Evolutionary conservation across 2,113 vertebrate species (phyloP), one percentile per base, ranked within the genome.

Genomic region (Pomatostomus ruficeps): DNA sequence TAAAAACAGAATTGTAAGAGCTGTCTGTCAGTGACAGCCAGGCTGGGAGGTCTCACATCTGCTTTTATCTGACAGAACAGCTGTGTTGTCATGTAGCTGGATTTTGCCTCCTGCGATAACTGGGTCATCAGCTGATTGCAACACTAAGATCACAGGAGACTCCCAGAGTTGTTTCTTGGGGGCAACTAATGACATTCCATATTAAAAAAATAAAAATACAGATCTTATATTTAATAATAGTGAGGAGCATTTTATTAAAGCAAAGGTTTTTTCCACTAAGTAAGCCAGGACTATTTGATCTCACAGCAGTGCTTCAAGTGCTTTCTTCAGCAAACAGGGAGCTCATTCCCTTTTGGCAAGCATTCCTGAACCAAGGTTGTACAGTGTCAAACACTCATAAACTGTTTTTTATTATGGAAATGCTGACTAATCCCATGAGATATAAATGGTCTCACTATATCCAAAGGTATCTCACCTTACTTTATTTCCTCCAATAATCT

Each of bases 51-150:
- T 63, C 43, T 82, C 89, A 85, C 88, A 83, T 79, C 68, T 89
- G 67, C 76, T 75, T 85, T 95, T 95, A 95, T 94, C 93, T 88
- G 61, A 29, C 67, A 73, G 36, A 85, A 51, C 95, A 95, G 89
- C 87, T 94, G 95, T 77, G 89, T 2, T 85, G 46, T 63, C 1
- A 0, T 35, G 24, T 26, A 77, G 84, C 90, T 96, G 94, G 79
- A 83, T 92, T 88, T 73, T 46, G 46, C 72, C 63, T 66, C 55
- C 74, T 88, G 72, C 51, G 96, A 94, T 95, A 97, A 97, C 51
- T 67, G 75, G 55, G 65, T 81, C 82, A 81, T 55, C 70, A 90
- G 73, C 72, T 88, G 92, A 82, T 83, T 85, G 83, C 80, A 55
- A 79, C 55, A 43, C 51, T 12, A 76, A 63, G 49, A 76, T 48